phyloP scores from a whole-genome alignment of 2,888 invertebrate genomes.

The Galerucella pusilla region DNA sequence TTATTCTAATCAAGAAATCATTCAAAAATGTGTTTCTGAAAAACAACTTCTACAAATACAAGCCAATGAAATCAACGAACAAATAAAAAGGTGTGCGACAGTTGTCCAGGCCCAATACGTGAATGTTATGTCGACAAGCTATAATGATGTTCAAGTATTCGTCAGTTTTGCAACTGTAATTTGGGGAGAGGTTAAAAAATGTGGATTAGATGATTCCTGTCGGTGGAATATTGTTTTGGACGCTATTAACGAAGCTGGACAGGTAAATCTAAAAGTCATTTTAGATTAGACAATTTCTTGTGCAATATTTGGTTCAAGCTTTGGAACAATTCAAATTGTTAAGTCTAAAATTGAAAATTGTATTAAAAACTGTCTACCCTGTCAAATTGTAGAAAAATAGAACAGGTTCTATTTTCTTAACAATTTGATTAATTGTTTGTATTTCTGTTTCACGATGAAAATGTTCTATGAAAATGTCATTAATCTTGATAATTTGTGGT shows the following conservation, averaged over 20 bases:
- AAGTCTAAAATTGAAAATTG: too few species aligned
- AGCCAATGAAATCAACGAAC: slow-evolving; percentile 38
- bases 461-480: too few species aligned
- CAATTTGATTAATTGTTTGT: too few species aligned
- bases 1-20: slow-evolving; percentile 14
- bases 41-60: slow-evolving; percentile 14
- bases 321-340: too few species aligned
- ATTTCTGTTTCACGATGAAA: too few species aligned
- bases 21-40: slow-evolving; percentile 11
- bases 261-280: slow-evolving; percentile 26
- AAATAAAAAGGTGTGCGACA: slow-evolving; percentile 45
- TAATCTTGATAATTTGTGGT: too few species aligned
- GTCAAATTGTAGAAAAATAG: too few species aligned
- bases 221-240: slow-evolving; percentile 40
- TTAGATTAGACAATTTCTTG: too few species aligned
- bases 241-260: slow-evolving; percentile 45
- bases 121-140: slow-evolving; percentile 46
- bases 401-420: too few species aligned
- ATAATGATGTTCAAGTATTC: slow-evolving; percentile 46
- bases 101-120: slow-evolving; percentile 43
- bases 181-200: slow-evolving; percentile 42
- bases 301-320: too few species aligned
- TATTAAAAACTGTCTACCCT: too few species aligned
- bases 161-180: slow-evolving; percentile 45
- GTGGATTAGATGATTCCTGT: slow-evolving; percentile 42